phyloP scores from a whole-genome alignment of 2,888 invertebrate species.

The Monopis laevigella region DNA sequence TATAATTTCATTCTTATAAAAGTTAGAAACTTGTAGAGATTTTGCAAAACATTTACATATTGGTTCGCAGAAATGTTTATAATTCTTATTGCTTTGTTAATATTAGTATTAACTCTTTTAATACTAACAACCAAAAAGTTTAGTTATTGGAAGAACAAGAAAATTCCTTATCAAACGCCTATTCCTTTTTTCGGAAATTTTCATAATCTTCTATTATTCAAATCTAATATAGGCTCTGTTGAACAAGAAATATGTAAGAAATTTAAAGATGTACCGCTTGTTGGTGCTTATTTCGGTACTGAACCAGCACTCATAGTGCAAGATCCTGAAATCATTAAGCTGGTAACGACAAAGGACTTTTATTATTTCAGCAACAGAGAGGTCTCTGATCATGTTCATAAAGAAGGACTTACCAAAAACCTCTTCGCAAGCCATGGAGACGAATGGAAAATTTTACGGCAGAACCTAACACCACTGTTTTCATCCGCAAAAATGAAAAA shows the following conservation, averaged over 20 bases:
- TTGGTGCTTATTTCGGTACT: conserved; percentile 41
- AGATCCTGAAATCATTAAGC: conserved; percentile 37
- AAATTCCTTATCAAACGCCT: conserved; percentile 29
- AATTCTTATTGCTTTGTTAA: not conserved
- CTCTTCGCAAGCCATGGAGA: conserved; percentile 37
- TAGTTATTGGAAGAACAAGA: conserved; percentile 34
- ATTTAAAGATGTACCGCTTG: conserved; percentile 31
- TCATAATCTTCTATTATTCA: conserved; percentile 28
- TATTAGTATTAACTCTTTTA: conserved; percentile 1
- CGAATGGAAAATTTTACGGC: conserved; percentile 39
- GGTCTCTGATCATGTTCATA: conserved; percentile 27
- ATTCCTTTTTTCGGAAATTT: conserved; percentile 38
- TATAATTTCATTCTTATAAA: no score
- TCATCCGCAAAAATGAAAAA: conserved; percentile 42
- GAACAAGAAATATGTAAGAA: conserved; percentile 29
- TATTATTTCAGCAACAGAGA: conserved; percentile 42
- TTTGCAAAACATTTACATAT: not conserved
- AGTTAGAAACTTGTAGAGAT: not conserved
- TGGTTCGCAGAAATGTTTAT: conserved; percentile 7
- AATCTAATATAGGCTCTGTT: conserved; percentile 23
- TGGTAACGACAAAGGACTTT: conserved; percentile 37
- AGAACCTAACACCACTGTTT: conserved; percentile 41
- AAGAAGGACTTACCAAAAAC: conserved; percentile 29
- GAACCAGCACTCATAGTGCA: conserved; percentile 39
- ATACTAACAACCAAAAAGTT: conserved; percentile 24